A percentile compares a stretch with the other conserved stretches of the same genome.
Conservation (phyloP, 1,140 invertebrate species). For the Thaumetopoea pityocampa region DNA sequence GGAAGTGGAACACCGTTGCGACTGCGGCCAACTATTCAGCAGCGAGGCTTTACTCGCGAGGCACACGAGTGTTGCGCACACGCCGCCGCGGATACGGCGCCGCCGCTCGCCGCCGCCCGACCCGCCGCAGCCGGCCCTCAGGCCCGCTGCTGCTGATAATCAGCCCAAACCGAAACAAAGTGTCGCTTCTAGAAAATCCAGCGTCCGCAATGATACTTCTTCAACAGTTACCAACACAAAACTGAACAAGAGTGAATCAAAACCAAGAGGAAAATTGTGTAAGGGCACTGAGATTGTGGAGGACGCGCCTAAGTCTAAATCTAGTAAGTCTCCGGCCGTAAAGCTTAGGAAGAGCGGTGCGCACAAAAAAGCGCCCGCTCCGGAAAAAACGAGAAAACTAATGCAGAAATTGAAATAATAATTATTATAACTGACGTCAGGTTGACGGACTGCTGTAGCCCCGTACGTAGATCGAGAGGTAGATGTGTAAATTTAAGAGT, state of each 20-base stretch:
- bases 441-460: too few species aligned
- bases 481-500: too few species aligned
- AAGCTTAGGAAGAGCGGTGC: slow-evolving; percentile 30
- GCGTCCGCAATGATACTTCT: slow-evolving; percentile 15
- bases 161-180: slow-evolving; percentile 10
- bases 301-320: slow-evolving; percentile 11
- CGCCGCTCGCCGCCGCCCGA: slow-evolving; percentile 37
- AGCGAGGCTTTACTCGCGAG: slow-evolving; percentile 58
- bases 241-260: slow-evolving; percentile 11
- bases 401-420: slow-evolving; percentile 41
- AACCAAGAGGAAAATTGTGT: slow-evolving; percentile 12
- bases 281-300: slow-evolving; percentile 24
- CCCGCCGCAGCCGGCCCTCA: slow-evolving; percentile 9
- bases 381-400: slow-evolving; percentile 49
- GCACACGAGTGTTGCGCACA: slow-evolving; percentile 64
- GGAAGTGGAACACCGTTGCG: slow-evolving; percentile 56
- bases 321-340: slow-evolving; percentile 6
- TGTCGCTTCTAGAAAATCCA: slow-evolving; percentile 17
- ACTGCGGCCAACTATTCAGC: slow-evolving; percentile 67
- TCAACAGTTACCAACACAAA: slow-evolving; percentile 13
- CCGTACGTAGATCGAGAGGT: too few species aligned
- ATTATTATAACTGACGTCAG: slow-evolving; percentile 19
- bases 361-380: slow-evolving; percentile 39
- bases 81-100: slow-evolving; percentile 56
- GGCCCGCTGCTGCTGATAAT: slow-evolving; percentile 11